Evolutionary conservation across 1,140 invertebrate genomes (phyloP), one percentile per base, ranked within the genome.

Genomic region (Calliopsis andreniformis): DNA sequence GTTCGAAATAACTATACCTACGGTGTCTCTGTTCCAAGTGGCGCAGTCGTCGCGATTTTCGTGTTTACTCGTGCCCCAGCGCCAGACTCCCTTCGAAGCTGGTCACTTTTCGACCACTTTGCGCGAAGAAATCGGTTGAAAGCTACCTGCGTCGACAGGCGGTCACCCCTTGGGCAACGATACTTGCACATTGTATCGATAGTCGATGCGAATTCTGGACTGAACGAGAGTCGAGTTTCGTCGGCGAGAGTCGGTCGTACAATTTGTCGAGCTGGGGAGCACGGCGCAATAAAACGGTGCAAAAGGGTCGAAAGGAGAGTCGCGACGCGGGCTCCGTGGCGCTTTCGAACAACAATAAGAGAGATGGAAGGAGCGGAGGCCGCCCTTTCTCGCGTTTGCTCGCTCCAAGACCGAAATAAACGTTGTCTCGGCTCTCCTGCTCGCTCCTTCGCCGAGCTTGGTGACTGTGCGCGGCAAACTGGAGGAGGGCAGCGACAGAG

Each of bases 1-100:
- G 87, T 87, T 87, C 82, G 78, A 87, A 88, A 86, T 88, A 87
- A 86, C 86, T 83, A 80, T 71, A 81, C 63, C 43, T 32, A 8
- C 23, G 47, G 45, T 39, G 30, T 3, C 56, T 55, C 47, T 45
- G 58, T 45, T 71, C 66, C 23, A 14, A 14, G 47, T 28, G 32
- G 16, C 39, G 2, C 45, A 20, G 28, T 32, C 42, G 63, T 30
- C 30, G 12, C n/a, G 23, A 23, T 25, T 43, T 64, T 51, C 43
- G 30, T 51, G 32, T 72, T 53, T 53, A 35, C 43, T 51, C 7
- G n/a, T 18, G 8, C 23, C 30, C 56, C n/a, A 62, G 43, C n/a
- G 3, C 20, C 10, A 5, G 2, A 5, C 16, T 61, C 20, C 20
- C n/a, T n/a, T n/a, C n/a, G n/a, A n/a, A n/a, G 8, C 5, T 23